These are phyloP conservation scores for Tinamus guttatus DNA, from an alignment of 2,113 vertebrate genomes.

Conservation along the genomic window DNA sequence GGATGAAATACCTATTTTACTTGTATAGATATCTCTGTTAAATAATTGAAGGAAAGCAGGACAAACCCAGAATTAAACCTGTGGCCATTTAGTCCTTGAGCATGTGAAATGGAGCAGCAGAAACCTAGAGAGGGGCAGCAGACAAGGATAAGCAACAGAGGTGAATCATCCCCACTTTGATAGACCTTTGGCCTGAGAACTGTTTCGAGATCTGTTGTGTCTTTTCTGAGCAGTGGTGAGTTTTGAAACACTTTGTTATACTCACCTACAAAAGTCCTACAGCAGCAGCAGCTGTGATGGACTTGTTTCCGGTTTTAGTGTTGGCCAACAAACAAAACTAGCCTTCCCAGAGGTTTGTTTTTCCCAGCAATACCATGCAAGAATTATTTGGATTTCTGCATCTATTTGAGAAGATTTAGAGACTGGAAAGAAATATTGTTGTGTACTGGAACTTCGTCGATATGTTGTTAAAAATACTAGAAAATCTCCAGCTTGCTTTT, in stretches of 20 bases:
- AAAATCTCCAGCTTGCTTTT: neutral
- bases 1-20: neutral
- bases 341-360: neutral
- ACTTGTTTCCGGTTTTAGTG: neutral
- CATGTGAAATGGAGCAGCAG: neutral
- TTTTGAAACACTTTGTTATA: neutral
- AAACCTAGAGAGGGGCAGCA: neutral
- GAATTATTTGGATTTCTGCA: neutral
- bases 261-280: neutral
- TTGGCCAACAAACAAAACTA: neutral
- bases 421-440: neutral
- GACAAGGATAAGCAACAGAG: neutral
- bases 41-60: neutral
- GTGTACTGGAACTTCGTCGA: neutral
- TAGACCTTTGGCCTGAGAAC: neutral
- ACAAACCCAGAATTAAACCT: neutral
- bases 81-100: neutral
- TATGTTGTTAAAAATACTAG: neutral
- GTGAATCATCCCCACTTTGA: accelerated
- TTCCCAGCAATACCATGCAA: neutral
- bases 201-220: neutral
- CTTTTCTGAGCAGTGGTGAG: neutral
- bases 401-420: neutral
- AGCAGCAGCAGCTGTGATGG: neutral
- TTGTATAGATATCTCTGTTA: neutral